These are phyloP conservation scores for Murina feae DNA, from an alignment of 2,113 vertebrate genomes.

Conservation along the genomic window DNA sequence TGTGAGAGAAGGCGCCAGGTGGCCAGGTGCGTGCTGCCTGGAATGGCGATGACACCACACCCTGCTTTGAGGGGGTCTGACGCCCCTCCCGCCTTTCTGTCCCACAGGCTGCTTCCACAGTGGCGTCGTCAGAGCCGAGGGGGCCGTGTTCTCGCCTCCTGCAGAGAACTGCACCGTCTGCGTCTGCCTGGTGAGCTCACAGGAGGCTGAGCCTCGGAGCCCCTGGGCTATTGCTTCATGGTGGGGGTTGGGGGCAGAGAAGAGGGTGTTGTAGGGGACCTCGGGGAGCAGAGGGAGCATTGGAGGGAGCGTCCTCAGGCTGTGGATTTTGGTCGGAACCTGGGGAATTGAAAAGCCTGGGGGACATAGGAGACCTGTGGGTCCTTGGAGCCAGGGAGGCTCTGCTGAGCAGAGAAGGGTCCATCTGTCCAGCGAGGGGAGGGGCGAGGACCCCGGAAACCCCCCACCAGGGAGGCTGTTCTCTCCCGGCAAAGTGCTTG, in stretches of 20 bases:
- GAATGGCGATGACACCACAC: not conserved
- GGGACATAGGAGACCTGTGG: not conserved
- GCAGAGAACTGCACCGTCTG: constrained; percentile 82
- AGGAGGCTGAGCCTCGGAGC: not conserved
- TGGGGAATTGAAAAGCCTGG: not conserved
- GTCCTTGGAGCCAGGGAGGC: not conserved
- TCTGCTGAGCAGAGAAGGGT: not conserved
- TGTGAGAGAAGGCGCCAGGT: not conserved
- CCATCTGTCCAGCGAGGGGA: not conserved
- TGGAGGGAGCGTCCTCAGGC: not conserved
- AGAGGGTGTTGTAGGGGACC: not conserved
- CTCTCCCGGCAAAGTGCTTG: constrained; percentile 53
- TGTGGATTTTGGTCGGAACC: not conserved
- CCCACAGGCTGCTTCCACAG: constrained; percentile 81
- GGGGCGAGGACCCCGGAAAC: not conserved
- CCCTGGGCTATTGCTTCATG: constrained; percentile 11
- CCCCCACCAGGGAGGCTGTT: not conserved
- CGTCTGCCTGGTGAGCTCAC: constrained; percentile 82
- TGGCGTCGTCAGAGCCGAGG: constrained; percentile 76
- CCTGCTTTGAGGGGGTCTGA: constrained; percentile 3
- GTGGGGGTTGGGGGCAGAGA: not conserved
- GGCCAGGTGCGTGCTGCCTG: not conserved
- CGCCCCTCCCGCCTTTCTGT: not conserved
- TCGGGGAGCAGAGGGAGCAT: not conserved
- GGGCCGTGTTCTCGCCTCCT: constrained; percentile 80